These are phyloP conservation scores for Scolopax rusticola DNA, from an alignment of 2,797 vertebrate species.

Conservation along the genomic window DNA sequence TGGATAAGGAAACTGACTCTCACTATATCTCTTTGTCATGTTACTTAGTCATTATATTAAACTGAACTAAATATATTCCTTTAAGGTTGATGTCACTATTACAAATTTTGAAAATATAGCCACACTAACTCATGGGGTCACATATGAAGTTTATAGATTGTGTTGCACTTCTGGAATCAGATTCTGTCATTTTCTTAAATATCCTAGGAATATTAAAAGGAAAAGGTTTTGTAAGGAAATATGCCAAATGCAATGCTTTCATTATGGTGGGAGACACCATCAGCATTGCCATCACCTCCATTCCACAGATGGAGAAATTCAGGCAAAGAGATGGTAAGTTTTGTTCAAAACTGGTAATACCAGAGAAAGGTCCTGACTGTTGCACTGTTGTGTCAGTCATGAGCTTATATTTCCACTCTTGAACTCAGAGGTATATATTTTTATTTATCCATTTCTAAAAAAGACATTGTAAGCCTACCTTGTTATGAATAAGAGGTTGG, in stretches of 20 bases:
- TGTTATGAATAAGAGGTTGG: not conserved
- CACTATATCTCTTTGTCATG: not conserved
- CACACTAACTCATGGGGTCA: not conserved
- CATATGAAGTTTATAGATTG: not conserved
- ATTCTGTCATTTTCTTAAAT: not conserved
- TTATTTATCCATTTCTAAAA: not conserved
- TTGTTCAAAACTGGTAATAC: not conserved
- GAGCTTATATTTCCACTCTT: not conserved
- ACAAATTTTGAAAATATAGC: not conserved
- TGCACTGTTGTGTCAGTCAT: accelerated
- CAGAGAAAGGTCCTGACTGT: not conserved
- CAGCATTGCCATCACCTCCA: not conserved
- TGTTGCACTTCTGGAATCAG: not conserved
- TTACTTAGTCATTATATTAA: not conserved
- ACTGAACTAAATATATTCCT: not conserved
- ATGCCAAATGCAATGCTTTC: not conserved
- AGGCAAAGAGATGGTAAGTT: not conserved
- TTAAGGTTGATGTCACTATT: not conserved
- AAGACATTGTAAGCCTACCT: not conserved
- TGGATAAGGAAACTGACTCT: not conserved
- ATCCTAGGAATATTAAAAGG: not conserved
- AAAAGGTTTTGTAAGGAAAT: not conserved
- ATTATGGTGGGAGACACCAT: not conserved
- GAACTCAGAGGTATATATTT: not conserved
- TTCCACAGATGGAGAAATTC: not conserved